A percentile compares a stretch with the other conserved stretches of the same genome.
Conservation (phyloP, 2,113 vertebrate genomes). For the Ellobius talpinus region DNA sequence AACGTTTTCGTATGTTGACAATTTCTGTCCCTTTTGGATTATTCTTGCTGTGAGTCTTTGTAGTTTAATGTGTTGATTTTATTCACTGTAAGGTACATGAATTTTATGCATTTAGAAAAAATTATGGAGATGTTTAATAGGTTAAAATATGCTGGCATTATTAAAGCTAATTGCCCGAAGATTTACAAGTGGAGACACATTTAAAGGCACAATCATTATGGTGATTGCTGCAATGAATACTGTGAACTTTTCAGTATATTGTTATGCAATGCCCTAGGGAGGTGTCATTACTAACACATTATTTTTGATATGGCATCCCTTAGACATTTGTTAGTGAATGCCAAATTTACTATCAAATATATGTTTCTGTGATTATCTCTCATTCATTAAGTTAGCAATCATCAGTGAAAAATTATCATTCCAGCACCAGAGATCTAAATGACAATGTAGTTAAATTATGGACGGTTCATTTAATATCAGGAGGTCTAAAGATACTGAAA, state of each 20-base stretch:
- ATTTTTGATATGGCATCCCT: conserved; percentile 70
- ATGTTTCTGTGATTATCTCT: conserved; percentile 51
- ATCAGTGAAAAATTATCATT: conserved; percentile 40
- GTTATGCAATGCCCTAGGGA: conserved; percentile 75
- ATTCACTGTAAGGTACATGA: conserved; percentile 51
- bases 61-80: conserved; percentile 11
- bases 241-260: conserved; percentile 79
- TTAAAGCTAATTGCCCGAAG: conserved; percentile 82
- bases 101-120: conserved; percentile 70
- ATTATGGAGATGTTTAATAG: conserved; percentile 70
- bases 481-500: background rate
- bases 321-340: conserved; percentile 66
- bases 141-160: conserved; percentile 74
- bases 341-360: conserved; percentile 61
- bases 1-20: background rate
- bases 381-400: conserved; percentile 40
- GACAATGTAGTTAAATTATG: background rate
- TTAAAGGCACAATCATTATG: conserved; percentile 81
- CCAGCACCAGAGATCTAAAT: background rate
- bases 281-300: conserved; percentile 68
- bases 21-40: conserved; percentile 15
- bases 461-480: background rate
- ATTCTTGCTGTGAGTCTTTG: background rate
- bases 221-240: conserved; percentile 80
- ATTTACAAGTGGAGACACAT: conserved; percentile 82